phyloP scores from a whole-genome alignment of 2,797 vertebrate genomes.

The Kryptolebias ocellatus region DNA sequence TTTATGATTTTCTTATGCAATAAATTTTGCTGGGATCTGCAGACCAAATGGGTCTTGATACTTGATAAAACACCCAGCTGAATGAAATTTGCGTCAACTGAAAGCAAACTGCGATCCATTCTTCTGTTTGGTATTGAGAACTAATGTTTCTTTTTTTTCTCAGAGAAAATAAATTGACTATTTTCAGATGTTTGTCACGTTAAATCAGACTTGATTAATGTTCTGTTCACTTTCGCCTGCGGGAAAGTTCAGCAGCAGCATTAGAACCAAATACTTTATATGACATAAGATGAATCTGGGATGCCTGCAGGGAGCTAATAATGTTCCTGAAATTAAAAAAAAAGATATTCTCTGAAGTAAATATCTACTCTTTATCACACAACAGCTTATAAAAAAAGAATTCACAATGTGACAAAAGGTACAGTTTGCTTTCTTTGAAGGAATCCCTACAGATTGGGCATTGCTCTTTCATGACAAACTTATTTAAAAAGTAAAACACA shows the following conservation, averaged over 20 bases:
- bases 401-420: neutral
- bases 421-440: neutral
- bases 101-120: neutral
- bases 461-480: neutral
- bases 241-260: neutral
- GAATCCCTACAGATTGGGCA: too few relatives aligned
- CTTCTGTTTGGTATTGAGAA: neutral
- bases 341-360: too few relatives aligned
- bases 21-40: too few relatives aligned
- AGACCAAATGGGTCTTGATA: neutral
- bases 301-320: neutral
- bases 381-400: neutral
- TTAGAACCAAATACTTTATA: neutral
- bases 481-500: neutral
- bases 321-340: neutral
- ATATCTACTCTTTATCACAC: neutral
- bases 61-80: conserved; percentile 9
- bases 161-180: too few relatives aligned
- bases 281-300: neutral
- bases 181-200: too few relatives aligned
- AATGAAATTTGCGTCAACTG: conserved; percentile 7
- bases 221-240: too few relatives aligned
- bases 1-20: too few relatives aligned
- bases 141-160: too few relatives aligned
- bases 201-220: too few relatives aligned